Evolutionary conservation across 2,113 vertebrate genomes (phyloP).

Genomic region (Columba livia): DNA sequence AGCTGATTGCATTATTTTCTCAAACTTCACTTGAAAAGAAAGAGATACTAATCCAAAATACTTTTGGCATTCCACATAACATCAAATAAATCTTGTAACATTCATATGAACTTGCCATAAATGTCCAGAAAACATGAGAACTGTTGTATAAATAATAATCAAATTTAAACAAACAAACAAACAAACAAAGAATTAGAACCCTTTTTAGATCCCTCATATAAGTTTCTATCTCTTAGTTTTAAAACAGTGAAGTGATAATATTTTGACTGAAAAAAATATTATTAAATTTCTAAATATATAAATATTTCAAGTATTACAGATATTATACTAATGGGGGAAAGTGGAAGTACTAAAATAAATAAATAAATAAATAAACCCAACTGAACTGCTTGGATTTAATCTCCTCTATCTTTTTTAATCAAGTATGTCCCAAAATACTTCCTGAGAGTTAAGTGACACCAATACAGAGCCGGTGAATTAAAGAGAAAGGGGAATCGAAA

Average conservation of each 20-base stretch:
- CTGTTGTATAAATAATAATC: background rate
- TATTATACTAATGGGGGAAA: background rate
- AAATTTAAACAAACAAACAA: background rate
- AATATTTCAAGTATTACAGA: background rate
- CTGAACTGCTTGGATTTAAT: conserved; percentile 6
- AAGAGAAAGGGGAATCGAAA: background rate
- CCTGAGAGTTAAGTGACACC: background rate
- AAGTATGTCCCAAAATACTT: background rate
- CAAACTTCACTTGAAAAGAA: background rate
- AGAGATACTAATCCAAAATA: background rate
- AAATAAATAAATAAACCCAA: no score
- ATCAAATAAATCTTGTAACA: background rate
- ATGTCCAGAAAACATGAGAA: background rate
- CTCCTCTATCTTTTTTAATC: conserved; percentile 16
- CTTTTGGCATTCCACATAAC: background rate
- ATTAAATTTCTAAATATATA: background rate
- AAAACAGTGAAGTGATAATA: background rate
- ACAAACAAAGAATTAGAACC: background rate
- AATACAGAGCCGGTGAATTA: background rate
- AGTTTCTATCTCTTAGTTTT: background rate
- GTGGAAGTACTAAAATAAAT: background rate
- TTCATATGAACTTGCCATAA: background rate
- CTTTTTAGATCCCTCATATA: background rate
- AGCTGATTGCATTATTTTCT: background rate
- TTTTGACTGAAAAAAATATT: background rate